These are phyloP conservation scores for Proteles cristata DNA, from an alignment of 2,113 vertebrate species.

Conservation along the genomic window DNA sequence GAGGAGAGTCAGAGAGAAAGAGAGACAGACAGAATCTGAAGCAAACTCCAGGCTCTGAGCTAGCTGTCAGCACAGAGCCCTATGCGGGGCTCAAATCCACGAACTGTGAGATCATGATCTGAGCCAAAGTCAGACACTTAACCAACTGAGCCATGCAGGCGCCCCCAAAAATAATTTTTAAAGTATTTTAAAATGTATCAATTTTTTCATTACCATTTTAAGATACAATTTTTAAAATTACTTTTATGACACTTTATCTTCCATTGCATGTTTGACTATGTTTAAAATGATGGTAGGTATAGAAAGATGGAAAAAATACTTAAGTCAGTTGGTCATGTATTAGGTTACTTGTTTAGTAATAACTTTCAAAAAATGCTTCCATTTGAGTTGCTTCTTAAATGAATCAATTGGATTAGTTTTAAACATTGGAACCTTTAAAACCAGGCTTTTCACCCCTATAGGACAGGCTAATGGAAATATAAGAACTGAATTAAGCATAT, in stretches of 20 bases:
- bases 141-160: no score
- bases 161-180: no score
- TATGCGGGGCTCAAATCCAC: no score
- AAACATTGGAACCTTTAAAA: conserved; percentile 12
- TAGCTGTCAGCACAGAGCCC: no score
- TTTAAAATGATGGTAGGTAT: neutral
- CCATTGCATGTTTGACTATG: neutral
- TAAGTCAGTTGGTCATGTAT: neutral
- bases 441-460: neutral
- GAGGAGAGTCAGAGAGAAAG: no score
- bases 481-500: conserved; percentile 44
- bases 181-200: conserved; percentile 22
- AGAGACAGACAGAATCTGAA: no score
- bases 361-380: neutral
- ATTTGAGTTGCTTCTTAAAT: conserved; percentile 23
- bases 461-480: conserved; percentile 29
- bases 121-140: no score
- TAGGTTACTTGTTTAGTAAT: neutral
- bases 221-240: neutral
- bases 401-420: neutral
- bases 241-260: neutral
- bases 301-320: neutral
- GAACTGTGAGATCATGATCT: no score
- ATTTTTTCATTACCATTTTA: neutral
- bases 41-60: no score